Percentiles rank a stretch among this genome's conserved stretches.
phyloP scores from a whole-genome alignment of 2,797 vertebrate genomes.

The Vespertilio murinus region DNA sequence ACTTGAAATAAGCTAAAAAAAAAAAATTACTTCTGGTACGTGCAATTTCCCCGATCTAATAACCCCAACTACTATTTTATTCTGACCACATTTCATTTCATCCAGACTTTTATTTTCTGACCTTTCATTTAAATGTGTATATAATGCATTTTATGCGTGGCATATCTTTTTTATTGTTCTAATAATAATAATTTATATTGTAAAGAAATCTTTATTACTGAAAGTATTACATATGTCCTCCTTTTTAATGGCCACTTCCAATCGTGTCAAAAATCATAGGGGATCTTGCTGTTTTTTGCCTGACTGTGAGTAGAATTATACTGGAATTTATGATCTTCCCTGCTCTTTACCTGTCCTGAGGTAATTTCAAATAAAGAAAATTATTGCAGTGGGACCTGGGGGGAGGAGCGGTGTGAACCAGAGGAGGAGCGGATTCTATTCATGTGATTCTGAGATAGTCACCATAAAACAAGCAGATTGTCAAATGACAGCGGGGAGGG shows the following conservation, averaged over 20 bases:
- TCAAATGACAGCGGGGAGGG: too few species aligned
- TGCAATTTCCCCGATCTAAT: not conserved
- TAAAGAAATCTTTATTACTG: too few species aligned
- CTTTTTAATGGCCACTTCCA: conserved; percentile 34
- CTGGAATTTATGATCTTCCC: not conserved
- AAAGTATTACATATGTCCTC: too few species aligned
- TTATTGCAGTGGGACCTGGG: not conserved
- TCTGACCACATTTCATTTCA: conserved; percentile 52
- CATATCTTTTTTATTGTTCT: not conserved
- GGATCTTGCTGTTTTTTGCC: not conserved
- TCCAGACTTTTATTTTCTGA: conserved; percentile 55
- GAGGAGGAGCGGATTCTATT: too few species aligned
- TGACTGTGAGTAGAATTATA: not conserved
- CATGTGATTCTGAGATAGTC: too few species aligned
- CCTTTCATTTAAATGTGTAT: conserved; percentile 53
- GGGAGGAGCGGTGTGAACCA: too few species aligned
- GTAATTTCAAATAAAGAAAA: conserved; percentile 25
- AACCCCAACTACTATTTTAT: conserved; percentile 28
- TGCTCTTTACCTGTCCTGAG: not conserved
- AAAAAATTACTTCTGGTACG: not conserved
- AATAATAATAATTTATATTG: too few species aligned
- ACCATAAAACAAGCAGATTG: too few species aligned
- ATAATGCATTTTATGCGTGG: not conserved
- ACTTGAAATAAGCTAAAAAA: conserved; percentile 16
- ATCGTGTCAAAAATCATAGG: not conserved